Conservation (phyloP, 2,113 vertebrate species). For the Engystomops pustulosus region DNA sequence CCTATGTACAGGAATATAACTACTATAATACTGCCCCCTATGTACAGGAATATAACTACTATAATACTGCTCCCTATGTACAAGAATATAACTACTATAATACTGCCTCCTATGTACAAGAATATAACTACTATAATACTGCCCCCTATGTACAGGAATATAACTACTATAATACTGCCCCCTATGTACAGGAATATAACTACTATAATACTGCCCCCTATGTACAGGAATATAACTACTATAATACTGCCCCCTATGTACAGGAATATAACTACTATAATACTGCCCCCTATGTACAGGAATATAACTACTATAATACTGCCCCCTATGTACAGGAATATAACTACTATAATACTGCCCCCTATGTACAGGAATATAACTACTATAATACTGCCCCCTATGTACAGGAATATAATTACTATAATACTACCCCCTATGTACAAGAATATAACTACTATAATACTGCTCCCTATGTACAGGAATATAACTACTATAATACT, state of each 20-base stretch:
- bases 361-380: too few relatives aligned
- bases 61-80: not conserved
- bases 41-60: not conserved
- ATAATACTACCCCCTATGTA: too few relatives aligned
- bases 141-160: not conserved
- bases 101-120: not conserved
- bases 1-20: conserved; percentile 1
- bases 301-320: conserved; percentile 4
- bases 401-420: too few relatives aligned
- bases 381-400: too few relatives aligned
- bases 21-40: conserved; percentile 1
- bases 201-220: too few relatives aligned
- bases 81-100: conserved; percentile 3
- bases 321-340: not conserved
- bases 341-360: not conserved
- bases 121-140: not conserved
- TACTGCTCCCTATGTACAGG: too few relatives aligned
- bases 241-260: not conserved
- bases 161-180: conserved; percentile 1
- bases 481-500: too few relatives aligned
- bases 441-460: too few relatives aligned
- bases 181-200: not conserved
- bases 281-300: not conserved
- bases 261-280: not conserved
- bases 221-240: too few relatives aligned